A percentile compares a stretch with the other conserved stretches of the same genome.
phyloP scores from a whole-genome alignment of 2,113 vertebrate species.

The Aldabrachelys gigantea region DNA sequence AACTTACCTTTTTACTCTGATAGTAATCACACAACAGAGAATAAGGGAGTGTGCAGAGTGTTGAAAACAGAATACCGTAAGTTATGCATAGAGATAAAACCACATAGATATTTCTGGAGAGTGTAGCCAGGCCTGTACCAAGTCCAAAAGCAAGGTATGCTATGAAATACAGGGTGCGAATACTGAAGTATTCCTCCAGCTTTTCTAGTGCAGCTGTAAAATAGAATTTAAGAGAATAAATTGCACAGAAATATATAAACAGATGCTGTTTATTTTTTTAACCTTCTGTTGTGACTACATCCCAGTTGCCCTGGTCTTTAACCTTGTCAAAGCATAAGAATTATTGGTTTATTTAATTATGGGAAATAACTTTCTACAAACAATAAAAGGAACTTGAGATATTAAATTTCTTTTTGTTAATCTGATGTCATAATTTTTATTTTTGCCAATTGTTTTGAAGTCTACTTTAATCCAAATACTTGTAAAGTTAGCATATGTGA shows the following conservation, averaged over 20 bases:
- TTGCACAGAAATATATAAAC: not conserved
- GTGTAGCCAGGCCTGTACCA: conserved; percentile 93
- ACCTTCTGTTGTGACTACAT: not conserved
- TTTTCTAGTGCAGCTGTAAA: conserved; percentile 92
- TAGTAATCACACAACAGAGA: conserved; percentile 98
- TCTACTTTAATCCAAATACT: not conserved
- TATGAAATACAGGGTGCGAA: conserved; percentile 94
- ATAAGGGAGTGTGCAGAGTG: conserved; percentile 97
- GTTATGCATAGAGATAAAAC: conserved; percentile 93
- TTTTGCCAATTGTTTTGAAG: not conserved
- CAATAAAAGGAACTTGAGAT: not conserved
- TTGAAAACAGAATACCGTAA: conserved; percentile 95
- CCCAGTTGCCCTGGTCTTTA: rapidly evolving
- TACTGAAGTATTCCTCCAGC: conserved; percentile 91
- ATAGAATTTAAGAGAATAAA: not conserved
- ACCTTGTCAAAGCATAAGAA: rapidly evolving
- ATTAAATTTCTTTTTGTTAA: not conserved
- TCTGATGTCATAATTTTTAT: not conserved
- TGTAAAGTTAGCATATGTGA: not conserved
- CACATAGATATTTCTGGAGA: conserved; percentile 93
- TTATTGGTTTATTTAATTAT: not conserved
- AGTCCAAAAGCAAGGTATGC: conserved; percentile 95
- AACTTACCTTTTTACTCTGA: conserved; percentile 92
- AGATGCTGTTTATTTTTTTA: not conserved
- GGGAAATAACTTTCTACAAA: not conserved